Base-by-base conservation (phyloP, 23 tunicate genomes). In the Halocynthia roretzi region DNA sequence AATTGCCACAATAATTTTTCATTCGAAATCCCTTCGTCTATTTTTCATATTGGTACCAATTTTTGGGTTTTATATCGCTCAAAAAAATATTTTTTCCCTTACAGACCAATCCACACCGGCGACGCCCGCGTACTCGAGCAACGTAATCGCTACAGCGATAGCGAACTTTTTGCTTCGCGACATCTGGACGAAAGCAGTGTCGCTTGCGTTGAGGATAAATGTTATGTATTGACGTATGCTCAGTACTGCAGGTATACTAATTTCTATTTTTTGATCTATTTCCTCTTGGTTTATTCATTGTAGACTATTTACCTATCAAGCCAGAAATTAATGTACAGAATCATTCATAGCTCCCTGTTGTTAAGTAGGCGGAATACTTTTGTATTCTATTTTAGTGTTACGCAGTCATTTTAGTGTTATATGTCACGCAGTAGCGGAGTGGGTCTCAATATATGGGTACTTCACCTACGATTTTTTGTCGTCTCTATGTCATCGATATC, bases 121-220 rank as follows among this genome's bases (percentile, higher is more conserved):
- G 95, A 88, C 60, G 8, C 68, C 9, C 57, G 76, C 65, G 77
- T 54, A 0, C 73, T 69, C 0, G 44, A 31, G 44, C 17, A 50
- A 8, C 23, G 19, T 14, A 22, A 19, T 20, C 55, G 50, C 55
- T 74, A 74, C 19, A 67, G 62, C 49, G 83, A 77, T 5, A 80
- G 81, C 58, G 97, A 90, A 58, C 51, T 90, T 62, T 90, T 79
- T 70, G 71, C 80, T 31, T 84, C 97, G 49, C 80, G 82, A n/a
- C 97, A 90, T 71, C 86, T 85, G 66, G 97, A 90, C 54, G 87
- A 85, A 66, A 72, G 85, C 9, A 84, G 90, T 67, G 97, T 90
- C 15, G 97, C 90, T 6, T 90, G 97, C 84, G 83, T 90, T 15
- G 97, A 90, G 70, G 91, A 85, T n/a, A 76, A 87, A 21, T 84